These are phyloP conservation scores for Thera britannica DNA, from an alignment of 2,888 invertebrate genomes.

Conservation along the genomic window DNA sequence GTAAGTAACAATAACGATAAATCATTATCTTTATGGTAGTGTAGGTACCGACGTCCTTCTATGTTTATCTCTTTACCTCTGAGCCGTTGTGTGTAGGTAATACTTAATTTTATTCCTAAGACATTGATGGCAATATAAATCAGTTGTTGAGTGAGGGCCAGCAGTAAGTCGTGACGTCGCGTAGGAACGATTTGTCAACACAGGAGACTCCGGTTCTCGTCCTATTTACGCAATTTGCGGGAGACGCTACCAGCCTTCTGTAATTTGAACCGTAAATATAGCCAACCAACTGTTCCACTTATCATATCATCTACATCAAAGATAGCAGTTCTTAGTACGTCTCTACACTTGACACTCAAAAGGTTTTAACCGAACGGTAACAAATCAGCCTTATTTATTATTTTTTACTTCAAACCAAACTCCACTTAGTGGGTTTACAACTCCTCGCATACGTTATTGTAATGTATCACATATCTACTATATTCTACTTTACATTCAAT, in stretches of 20 bases:
- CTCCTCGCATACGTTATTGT: slow-evolving; percentile 6
- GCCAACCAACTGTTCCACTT: slow-evolving; percentile 53
- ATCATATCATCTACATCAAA: slow-evolving; percentile 53
- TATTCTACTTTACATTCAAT: background rate
- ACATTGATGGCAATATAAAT: slow-evolving; percentile 56
- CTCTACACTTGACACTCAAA: slow-evolving; percentile 39
- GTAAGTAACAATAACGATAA: slow-evolving; percentile 29
- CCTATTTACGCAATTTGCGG: slow-evolving; percentile 65
- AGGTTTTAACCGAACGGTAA: slow-evolving; percentile 45
- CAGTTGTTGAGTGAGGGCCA: slow-evolving; percentile 36
- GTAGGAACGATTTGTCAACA: slow-evolving; percentile 47
- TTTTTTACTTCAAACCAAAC: slow-evolving; percentile 52
- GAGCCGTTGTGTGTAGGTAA: slow-evolving; percentile 29
- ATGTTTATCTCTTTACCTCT: slow-evolving; percentile 28
- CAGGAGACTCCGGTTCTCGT: slow-evolving; percentile 52
- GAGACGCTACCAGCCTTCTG: slow-evolving; percentile 56
- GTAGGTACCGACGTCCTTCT: slow-evolving; percentile 38
- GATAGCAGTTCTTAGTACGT: slow-evolving; percentile 49
- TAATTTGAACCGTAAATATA: slow-evolving; percentile 59
- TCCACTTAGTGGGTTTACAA: slow-evolving; percentile 46
- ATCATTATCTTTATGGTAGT: slow-evolving; percentile 39
- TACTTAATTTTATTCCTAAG: slow-evolving; percentile 28
- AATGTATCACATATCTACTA: background rate
- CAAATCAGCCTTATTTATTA: slow-evolving; percentile 37
- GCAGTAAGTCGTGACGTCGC: slow-evolving; percentile 41